A percentile compares a stretch with the other conserved stretches of the same genome.
phyloP scores from a whole-genome alignment of 2,888 invertebrate species.

The Nemotelus nigrinus region DNA sequence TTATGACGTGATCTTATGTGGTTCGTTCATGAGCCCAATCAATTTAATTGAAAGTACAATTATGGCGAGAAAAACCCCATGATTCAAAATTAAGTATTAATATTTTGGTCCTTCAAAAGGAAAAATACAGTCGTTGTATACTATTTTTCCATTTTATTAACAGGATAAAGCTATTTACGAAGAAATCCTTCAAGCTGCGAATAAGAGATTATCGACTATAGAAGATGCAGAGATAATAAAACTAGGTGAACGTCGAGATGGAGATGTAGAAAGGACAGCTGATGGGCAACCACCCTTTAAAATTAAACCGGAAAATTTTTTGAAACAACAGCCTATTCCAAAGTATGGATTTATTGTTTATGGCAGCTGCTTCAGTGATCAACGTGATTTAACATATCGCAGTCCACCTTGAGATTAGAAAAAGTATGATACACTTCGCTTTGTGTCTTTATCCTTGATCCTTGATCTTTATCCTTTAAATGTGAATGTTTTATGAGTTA shows the following conservation, averaged over 20 bases:
- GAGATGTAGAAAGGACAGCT: background rate
- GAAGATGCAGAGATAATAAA: conserved; percentile 30
- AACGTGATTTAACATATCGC: conserved; percentile 11
- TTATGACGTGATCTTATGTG: no score
- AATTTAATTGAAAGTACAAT: background rate
- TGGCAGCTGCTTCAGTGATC: conserved; percentile 51
- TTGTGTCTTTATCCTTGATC: no score
- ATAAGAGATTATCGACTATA: conserved; percentile 39
- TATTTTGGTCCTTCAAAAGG: no score
- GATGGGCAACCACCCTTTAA: conserved; percentile 3
- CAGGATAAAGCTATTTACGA: conserved; percentile 47
- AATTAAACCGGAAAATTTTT: conserved; percentile 48
- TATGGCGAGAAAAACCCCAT: background rate
- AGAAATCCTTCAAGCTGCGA: conserved; percentile 50
- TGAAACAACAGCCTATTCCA: conserved; percentile 47
- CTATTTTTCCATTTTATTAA: conserved; percentile 4
- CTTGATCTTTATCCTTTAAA: no score
- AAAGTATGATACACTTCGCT: no score
- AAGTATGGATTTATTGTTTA: conserved; percentile 48
- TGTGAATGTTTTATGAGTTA: no score
- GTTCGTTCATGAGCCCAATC: no score
- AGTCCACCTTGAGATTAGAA: no score
- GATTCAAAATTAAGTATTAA: background rate
- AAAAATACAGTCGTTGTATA: no score
- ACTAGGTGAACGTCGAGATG: background rate